These are phyloP conservation scores for Eugnorisma glareosa DNA, from an alignment of 2,888 invertebrate species.

Conservation along the genomic window DNA sequence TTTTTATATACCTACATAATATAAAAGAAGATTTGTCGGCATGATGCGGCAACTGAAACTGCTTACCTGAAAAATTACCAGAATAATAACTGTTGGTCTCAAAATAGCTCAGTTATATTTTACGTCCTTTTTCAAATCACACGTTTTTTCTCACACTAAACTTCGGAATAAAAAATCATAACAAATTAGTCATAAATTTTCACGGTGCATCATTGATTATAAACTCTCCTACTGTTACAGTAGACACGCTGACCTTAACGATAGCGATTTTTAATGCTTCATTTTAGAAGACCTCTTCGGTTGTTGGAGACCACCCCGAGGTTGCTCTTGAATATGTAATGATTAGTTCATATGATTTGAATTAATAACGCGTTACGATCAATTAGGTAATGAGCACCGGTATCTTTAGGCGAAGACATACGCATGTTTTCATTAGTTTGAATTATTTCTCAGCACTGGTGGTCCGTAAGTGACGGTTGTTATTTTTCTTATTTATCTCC, in stretches of 20 bases:
- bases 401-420: conserved; percentile 73
- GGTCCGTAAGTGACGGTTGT: conserved; percentile 70
- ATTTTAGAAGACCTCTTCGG: conserved; percentile 72
- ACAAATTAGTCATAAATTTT: conserved; percentile 81
- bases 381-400: conserved; percentile 78
- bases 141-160: conserved; percentile 48
- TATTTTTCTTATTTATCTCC: conserved; percentile 62
- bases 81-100: neutral
- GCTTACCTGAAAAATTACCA: neutral
- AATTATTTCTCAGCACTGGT: conserved; percentile 72
- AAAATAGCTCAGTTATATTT: neutral
- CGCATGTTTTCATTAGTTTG: conserved; percentile 68
- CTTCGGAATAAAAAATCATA: conserved; percentile 58
- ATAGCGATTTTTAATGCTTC: conserved; percentile 80
- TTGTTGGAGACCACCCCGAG: conserved; percentile 82
- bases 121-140: conserved; percentile 13
- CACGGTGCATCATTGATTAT: conserved; percentile 80
- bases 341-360: conserved; percentile 76
- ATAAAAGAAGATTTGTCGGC: neutral
- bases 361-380: conserved; percentile 83
- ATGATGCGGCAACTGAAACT: neutral
- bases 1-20: no score
- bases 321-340: conserved; percentile 58
- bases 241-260: conserved; percentile 75
- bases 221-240: conserved; percentile 80